Evolutionary conservation across 2,888 invertebrate genomes (phyloP), one percentile per base, ranked within the genome.

Genomic region (Trichogramma evanescens): DNA sequence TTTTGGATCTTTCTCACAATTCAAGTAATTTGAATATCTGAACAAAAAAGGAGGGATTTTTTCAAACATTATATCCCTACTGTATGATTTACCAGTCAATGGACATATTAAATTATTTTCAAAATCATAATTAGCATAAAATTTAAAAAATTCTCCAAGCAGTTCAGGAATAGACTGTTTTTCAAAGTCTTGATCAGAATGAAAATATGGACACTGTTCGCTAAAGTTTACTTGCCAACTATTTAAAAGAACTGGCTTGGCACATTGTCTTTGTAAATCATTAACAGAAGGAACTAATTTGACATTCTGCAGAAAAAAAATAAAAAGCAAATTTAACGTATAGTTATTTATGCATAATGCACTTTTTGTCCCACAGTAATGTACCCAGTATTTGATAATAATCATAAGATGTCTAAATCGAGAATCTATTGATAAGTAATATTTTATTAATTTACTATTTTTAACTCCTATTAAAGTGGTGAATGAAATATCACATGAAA

Each of bases 401-500:
- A 89, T 74, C 70, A 88, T 82, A 1, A 86, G 67, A 1, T 85
- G 83, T 26, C 82, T 78, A 6, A 91, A 72, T 26, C 87, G 80
- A 0, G 72, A 69, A 71, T 90, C 87, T 0, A 82, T 70, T 9
- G 76, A 74, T 13, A 89, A 76, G 50, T 86, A 82, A 68, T 84
- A 82, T 3, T 80, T 79, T 4, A 91, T 80, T 42, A 91, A 82
- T 43, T 80, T 74, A 62, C 86, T 87, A 75, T 91, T 92, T 66
- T 82, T 82, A 0, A 87, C 83, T 3, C 89, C 89, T 4, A 88
- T 80, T n/a, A 83, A 81, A 50, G 86, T 87, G 67, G 86, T 87
- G 72, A 89, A 86, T 56, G 87, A 88, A 48, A 92, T 80, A 74
- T 92, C 92, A 67, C 89, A 85, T 68, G 82, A 82, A 38, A 86